Percentiles rank a stretch among this genome's conserved stretches.
Evolutionary conservation across 2,888 invertebrate species (phyloP).

Genomic region (Latrodectus elegans): DNA sequence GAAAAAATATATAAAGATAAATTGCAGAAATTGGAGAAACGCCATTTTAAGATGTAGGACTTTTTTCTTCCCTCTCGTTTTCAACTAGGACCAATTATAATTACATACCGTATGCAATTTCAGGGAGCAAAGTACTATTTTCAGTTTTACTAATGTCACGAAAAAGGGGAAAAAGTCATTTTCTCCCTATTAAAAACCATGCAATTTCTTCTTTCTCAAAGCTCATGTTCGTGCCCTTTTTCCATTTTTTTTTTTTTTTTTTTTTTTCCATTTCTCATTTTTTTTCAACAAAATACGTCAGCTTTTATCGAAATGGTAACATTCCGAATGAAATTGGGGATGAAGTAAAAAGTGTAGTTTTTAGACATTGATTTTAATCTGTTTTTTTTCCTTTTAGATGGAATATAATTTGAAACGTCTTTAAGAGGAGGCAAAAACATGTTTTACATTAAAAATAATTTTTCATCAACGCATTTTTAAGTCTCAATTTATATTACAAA

Average conservation of each 20-base stretch:
- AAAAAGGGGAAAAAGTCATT: conserved; percentile 51
- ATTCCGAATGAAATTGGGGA: not conserved
- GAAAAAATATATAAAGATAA: conserved; percentile 11
- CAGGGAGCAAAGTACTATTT: conserved; percentile 47
- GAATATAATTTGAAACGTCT: too few relatives aligned
- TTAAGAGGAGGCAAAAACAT: too few relatives aligned
- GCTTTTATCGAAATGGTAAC: conserved; percentile 56
- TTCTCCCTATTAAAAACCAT: conserved; percentile 62
- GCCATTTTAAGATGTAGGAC: conserved; percentile 43
- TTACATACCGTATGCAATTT: conserved; percentile 36
- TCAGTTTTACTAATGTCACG: conserved; percentile 44
- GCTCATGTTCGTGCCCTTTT: not conserved
- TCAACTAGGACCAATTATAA: conserved; percentile 51
- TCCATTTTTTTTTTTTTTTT: conserved; percentile 17
- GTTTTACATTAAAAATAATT: too few relatives aligned
- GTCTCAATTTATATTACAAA: too few relatives aligned
- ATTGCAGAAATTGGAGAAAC: conserved; percentile 44
- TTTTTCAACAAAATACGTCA: not conserved
- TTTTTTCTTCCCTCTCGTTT: conserved; percentile 19
- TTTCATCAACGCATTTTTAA: too few relatives aligned
- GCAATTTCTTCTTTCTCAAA: not conserved
- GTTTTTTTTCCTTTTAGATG: not conserved
- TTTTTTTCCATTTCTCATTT: conserved; percentile 2
- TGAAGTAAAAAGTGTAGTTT: conserved; percentile 14
- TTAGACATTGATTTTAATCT: not conserved